phyloP scores from a whole-genome alignment of 2,888 invertebrate species.

The Chymomyza procnemis region DNA sequence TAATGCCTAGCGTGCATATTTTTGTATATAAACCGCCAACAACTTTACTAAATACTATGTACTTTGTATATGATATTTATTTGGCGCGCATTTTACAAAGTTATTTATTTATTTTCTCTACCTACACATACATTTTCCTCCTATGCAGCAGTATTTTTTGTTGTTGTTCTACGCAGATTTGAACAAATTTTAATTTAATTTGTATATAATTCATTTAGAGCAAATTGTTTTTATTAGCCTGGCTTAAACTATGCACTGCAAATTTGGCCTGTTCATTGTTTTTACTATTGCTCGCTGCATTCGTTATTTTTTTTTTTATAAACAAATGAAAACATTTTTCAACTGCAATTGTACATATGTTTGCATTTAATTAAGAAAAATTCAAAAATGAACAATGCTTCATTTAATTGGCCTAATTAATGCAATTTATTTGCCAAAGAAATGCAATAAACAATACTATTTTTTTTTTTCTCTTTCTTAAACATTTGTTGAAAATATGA shows the following conservation, averaged over 20 bases:
- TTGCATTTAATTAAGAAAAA: slow-evolving; percentile 3
- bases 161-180: slow-evolving; percentile 38
- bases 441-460: not conserved
- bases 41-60: slow-evolving; percentile 29
- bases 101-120: slow-evolving; percentile 28
- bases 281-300: slow-evolving; percentile 20
- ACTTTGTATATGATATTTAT: slow-evolving; percentile 28
- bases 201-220: slow-evolving; percentile 49
- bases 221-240: slow-evolving; percentile 20
- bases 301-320: slow-evolving; percentile 11
- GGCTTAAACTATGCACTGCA: not conserved
- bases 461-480: too few relatives aligned
- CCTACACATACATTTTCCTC: slow-evolving; percentile 4
- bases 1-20: slow-evolving; percentile 41
- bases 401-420: slow-evolving; percentile 31
- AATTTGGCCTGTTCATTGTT: slow-evolving; percentile 15
- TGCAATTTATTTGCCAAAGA: not conserved
- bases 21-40: slow-evolving; percentile 7
- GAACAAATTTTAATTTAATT: slow-evolving; percentile 48
- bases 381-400: slow-evolving; percentile 21
- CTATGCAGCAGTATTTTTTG: slow-evolving; percentile 17
- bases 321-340: slow-evolving; percentile 24
- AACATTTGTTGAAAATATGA: too few relatives aligned
- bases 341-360: slow-evolving; percentile 46
- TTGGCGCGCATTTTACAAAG: slow-evolving; percentile 46